These are phyloP conservation scores for Oncorhynchus kisutch DNA, from an alignment of 2,113 vertebrate species.

Conservation along the genomic window DNA sequence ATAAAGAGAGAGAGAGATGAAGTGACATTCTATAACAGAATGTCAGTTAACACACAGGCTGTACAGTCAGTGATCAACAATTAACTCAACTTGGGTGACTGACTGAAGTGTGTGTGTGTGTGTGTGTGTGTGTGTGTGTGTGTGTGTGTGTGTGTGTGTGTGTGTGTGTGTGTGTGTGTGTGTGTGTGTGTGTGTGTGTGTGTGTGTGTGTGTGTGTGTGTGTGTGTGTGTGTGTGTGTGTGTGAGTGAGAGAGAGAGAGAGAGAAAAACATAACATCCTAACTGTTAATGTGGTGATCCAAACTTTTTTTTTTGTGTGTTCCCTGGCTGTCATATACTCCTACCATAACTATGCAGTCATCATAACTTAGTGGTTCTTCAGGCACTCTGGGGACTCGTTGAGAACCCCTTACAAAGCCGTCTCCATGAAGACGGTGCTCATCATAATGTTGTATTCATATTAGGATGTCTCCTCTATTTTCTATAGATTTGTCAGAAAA, in stretches of 20 bases:
- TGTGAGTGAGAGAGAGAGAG: too few relatives aligned
- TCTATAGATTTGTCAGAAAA: slow-evolving; percentile 69
- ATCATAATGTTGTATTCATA: slow-evolving; percentile 50
- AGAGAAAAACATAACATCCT: slow-evolving; percentile 36
- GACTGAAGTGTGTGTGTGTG: neutral
- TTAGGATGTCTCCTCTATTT: slow-evolving; percentile 62
- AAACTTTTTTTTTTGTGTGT: too few relatives aligned
- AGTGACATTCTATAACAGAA: neutral
- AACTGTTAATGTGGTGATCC: too few relatives aligned
- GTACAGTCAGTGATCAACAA: neutral
- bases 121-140: too few relatives aligned
- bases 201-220: too few relatives aligned
- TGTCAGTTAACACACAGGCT: neutral
- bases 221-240: neutral
- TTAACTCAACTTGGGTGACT: neutral
- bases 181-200: too few relatives aligned
- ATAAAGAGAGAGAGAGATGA: slow-evolving; percentile 19
- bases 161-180: too few relatives aligned
- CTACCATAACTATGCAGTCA: neutral
- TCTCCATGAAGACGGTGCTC: slow-evolving; percentile 51
- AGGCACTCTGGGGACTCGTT: slow-evolving; percentile 44
- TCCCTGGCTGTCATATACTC: neutral
- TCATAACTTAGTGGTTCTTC: neutral
- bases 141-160: too few relatives aligned
- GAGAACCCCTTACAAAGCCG: slow-evolving; percentile 51